Conservation (phyloP, 92 coral and sea anemone genomes). For the Phymanthus crucifer region DNA sequence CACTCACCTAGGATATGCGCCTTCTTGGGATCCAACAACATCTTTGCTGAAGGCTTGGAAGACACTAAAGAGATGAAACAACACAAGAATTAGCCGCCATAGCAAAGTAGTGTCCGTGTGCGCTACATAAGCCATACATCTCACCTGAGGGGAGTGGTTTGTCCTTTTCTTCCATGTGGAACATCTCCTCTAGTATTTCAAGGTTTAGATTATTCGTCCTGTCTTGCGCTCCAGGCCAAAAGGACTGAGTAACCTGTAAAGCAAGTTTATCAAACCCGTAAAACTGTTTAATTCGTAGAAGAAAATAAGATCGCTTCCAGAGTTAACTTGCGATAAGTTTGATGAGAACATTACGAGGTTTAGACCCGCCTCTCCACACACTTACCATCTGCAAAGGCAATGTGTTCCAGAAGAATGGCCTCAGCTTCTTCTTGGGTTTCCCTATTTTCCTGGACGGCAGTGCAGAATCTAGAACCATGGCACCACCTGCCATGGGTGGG, state of each 20-base stretch:
- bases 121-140: neutral
- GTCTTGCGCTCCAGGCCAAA: conserved; percentile 81
- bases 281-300: neutral
- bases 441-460: conserved; percentile 54
- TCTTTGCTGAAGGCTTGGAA: conserved; percentile 68
- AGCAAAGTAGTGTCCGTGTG: neutral
- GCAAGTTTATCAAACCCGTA: neutral
- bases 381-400: conserved; percentile 88
- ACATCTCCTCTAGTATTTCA: conserved; percentile 78
- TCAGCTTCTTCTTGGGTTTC: conserved; percentile 76
- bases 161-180: conserved; percentile 85
- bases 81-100: neutral
- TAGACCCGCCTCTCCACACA: no score
- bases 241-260: conserved; percentile 72
- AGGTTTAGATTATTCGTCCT: conserved; percentile 72
- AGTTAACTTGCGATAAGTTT: no score
- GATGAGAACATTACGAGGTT: no score
- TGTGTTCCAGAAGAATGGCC: conserved; percentile 95
- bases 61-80: conserved; percentile 44
- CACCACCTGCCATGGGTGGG: conserved; percentile 47
- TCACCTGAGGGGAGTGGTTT: conserved; percentile 59
- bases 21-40: conserved; percentile 83
- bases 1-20: conserved; percentile 94
- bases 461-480: conserved; percentile 45
- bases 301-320: neutral